Evolutionary conservation across 2,888 invertebrate species (phyloP), one percentile per base, ranked within the genome.

Genomic region (Spilosoma lubricipeda): DNA sequence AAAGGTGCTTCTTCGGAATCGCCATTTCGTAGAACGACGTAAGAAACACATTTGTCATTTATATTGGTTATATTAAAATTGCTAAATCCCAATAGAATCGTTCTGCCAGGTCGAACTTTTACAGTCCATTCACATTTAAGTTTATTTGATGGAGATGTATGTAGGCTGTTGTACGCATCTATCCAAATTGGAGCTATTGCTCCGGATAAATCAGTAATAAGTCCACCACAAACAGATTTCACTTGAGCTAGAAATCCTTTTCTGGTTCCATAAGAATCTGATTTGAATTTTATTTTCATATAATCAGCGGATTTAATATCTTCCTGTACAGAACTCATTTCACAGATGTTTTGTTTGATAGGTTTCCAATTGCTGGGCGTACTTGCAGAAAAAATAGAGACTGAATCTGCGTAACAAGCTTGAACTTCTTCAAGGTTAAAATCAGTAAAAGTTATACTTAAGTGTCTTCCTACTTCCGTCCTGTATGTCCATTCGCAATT

Each of bases 401-500:
- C 88, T 77, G 93, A 96, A 90, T 98, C 98, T 1, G 96, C 93
- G 20, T 91, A 84, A 87, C 98, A 98, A 1, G 85, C 77, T 0
- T 80, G 27, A 0, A 88, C 87, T 80, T 96, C 94, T 93, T 98
- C 98, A 27, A 98, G 76, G 78, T 96, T 93, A 65, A 98, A 88
- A 0, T 92, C 91, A 0, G 80, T 20, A 85, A 98, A 96, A 65
- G 85, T 87, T 18, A 99, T 78, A 63, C 88, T 89, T 7, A 98
- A 90, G 86, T 98, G 97, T 71, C 96, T 95, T 36, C 97, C 97
- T 0, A 94, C 90, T 72, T 85, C 89, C 0, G 98, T 95, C 74
- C 96, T 94, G 73, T 98, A 96, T 1, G 96, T 93, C 99, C 99
- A 99, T 75, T 96, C 95, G 89, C 99, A 99, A 69, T 97, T 93